Base-by-base conservation (phyloP, 2,113 vertebrate species). In the Nothocercus nigrocapillus region DNA sequence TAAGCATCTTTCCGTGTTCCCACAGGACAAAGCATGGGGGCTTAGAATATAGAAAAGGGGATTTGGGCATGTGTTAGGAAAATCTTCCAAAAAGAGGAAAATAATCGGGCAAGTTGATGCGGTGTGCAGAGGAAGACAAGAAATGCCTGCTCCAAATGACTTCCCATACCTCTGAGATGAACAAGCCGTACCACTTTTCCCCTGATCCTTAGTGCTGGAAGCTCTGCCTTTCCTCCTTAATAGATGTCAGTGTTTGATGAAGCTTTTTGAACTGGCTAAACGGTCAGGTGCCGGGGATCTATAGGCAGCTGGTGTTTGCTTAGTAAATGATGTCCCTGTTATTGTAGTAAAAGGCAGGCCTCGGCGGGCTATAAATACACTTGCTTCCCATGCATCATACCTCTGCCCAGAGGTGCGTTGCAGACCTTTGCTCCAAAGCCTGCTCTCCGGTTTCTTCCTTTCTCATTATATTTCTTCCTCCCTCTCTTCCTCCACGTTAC, bases 301-400 rank as follows among this genome's bases (percentile, higher is more conserved):
- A 45, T 72, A 89, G 82, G 83, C 84, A 95, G 92, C 90, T 96
- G 78, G 75, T 94, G 83, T 96, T 97, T 95, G 66, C 91, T 96
- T 95, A 94, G 90, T 95, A 97, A 97, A 85, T 69, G 38, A 92
- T 94, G 89, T 90, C 62, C 88, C 68, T 93, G 72, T 94, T 97
- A 64, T 70, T 93, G 82, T 51, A 84, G 88, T 85, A 94, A 83
- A 94, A 96, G 85, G 82, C 72, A 94, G 72, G 72, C 66, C 86
- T 97, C 58, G 1, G 67, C 90, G 80, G 84, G 76, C 94, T 79
- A 32, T 94, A 83, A 92, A 85, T 85, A 75, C 64, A 79, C 68
- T 56, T 66, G 44, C 34, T 84, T 93, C 82, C 73, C 61, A 79
- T 83, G 54, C 83, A 62, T 75, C 87, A 66, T 70, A 36, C 34